Evolutionary conservation across 2,113 vertebrate genomes (phyloP).

Genomic region (Alouatta palliata): DNA sequence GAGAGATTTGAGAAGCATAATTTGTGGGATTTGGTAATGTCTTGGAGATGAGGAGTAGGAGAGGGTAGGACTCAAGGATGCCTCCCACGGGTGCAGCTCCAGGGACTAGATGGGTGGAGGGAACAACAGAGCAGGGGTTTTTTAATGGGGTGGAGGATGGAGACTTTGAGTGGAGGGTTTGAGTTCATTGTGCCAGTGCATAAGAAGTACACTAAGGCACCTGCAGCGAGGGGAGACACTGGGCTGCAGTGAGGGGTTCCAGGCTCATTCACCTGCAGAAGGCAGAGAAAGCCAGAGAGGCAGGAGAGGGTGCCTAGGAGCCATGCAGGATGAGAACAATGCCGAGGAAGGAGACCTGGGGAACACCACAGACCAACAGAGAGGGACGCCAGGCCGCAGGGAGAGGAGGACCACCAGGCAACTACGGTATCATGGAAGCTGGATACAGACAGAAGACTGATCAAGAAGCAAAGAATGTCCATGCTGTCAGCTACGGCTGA

Average conservation of each 20-base stretch:
- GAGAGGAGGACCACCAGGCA: background rate
- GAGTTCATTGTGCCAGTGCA: background rate
- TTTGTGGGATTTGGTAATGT: background rate
- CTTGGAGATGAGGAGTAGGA: too few relatives aligned
- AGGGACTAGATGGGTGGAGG: background rate
- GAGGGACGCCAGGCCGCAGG: background rate
- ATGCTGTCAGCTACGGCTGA: background rate
- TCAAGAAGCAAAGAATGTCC: background rate
- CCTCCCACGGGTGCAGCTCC: background rate
- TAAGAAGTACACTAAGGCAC: background rate
- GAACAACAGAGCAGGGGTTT: too few relatives aligned
- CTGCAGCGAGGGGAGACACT: background rate
- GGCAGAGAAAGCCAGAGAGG: background rate
- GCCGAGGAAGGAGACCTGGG: too few relatives aligned
- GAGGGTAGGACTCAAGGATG: background rate
- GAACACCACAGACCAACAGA: background rate
- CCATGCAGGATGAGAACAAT: background rate
- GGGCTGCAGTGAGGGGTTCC: background rate
- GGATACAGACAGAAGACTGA: too few relatives aligned
- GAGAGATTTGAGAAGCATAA: background rate
- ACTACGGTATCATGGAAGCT: rapidly evolving
- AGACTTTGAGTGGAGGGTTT: background rate
- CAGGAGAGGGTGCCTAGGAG: rapidly evolving
- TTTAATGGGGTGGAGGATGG: background rate
- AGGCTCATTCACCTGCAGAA: background rate